These are phyloP conservation scores for Calycopis cecrops DNA, from an alignment of 1,140 invertebrate genomes.

Conservation along the genomic window DNA sequence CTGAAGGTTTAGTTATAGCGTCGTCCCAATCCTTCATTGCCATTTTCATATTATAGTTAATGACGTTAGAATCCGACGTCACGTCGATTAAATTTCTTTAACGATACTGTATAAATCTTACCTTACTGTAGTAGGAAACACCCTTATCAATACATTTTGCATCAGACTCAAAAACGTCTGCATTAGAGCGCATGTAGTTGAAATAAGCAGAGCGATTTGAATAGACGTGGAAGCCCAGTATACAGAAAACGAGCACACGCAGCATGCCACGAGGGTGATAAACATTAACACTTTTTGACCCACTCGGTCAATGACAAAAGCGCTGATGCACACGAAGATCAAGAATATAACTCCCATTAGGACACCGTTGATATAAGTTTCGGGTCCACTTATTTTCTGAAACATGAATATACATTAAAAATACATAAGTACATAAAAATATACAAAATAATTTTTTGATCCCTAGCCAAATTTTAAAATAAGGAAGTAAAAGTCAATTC, in stretches of 20 bases:
- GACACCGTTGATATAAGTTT: slow-evolving; percentile 48
- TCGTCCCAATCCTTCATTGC: too few species aligned
- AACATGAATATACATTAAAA: too few species aligned
- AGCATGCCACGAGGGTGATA: slow-evolving; percentile 28
- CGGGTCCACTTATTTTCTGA: slow-evolving; percentile 43
- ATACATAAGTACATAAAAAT: too few species aligned
- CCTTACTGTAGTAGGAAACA: slow-evolving; percentile 49
- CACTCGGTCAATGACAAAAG: slow-evolving; percentile 31
- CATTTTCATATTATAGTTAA: too few species aligned
- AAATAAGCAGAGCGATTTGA: slow-evolving; percentile 44
- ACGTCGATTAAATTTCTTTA: too few species aligned
- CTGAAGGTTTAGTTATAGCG: too few species aligned
- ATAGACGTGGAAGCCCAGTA: slow-evolving; percentile 40
- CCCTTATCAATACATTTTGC: slow-evolving; percentile 42
- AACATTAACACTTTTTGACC: slow-evolving; percentile 43
- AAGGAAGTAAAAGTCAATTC: too few species aligned
- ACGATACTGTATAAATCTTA: slow-evolving; percentile 19
- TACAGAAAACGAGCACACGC: slow-evolving; percentile 28
- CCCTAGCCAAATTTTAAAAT: too few species aligned
- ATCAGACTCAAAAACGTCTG: slow-evolving; percentile 41
- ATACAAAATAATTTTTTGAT: too few species aligned
- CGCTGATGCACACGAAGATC: slow-evolving; percentile 31
- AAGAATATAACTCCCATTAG: slow-evolving; percentile 39
- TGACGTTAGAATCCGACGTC: too few species aligned
- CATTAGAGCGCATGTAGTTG: slow-evolving; percentile 43